Evolutionary conservation across 2,797 vertebrate genomes (phyloP).

Genomic region (Enteromius mattozi): DNA sequence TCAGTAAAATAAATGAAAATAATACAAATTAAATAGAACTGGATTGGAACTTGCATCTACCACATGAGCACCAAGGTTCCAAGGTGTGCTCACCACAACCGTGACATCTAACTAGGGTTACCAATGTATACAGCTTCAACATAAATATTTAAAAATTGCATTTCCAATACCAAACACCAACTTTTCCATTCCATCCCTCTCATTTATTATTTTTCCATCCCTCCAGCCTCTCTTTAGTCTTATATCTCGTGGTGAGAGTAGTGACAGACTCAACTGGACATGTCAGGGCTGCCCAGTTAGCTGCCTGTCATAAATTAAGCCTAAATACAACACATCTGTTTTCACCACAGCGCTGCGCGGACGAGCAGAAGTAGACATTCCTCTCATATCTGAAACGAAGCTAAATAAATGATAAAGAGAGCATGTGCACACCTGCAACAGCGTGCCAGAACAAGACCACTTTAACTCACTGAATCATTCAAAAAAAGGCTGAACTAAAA

Average conservation of each 20-base stretch:
- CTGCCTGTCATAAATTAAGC: constrained; percentile 47
- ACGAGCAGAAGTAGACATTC: constrained; percentile 35
- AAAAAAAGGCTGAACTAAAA: constrained; percentile 52
- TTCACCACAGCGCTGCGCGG: background rate
- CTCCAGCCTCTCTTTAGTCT: constrained; percentile 28
- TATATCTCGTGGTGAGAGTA: constrained; percentile 17
- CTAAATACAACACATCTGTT: constrained; percentile 37
- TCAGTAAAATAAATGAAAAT: no score
- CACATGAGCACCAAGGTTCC: background rate
- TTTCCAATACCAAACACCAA: constrained; percentile 66
- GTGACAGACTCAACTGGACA: constrained; percentile 10
- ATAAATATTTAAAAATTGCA: constrained; percentile 70
- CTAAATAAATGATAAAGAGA: constrained; percentile 63
- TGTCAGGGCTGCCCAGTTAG: constrained; percentile 36
- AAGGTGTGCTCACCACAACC: background rate
- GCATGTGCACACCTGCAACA: constrained; percentile 67
- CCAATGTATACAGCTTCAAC: constrained; percentile 79
- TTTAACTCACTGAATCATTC: constrained; percentile 67
- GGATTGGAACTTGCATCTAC: background rate
- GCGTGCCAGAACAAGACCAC: constrained; percentile 62
- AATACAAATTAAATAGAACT: no score
- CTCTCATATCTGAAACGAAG: constrained; percentile 44
- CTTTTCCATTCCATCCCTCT: background rate
- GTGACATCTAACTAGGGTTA: constrained; percentile 75
- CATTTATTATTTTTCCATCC: background rate